A percentile compares a stretch with the other conserved stretches of the same genome.
phyloP scores from a whole-genome alignment of 2,797 vertebrate species.

The Tenualosa ilisha region DNA sequence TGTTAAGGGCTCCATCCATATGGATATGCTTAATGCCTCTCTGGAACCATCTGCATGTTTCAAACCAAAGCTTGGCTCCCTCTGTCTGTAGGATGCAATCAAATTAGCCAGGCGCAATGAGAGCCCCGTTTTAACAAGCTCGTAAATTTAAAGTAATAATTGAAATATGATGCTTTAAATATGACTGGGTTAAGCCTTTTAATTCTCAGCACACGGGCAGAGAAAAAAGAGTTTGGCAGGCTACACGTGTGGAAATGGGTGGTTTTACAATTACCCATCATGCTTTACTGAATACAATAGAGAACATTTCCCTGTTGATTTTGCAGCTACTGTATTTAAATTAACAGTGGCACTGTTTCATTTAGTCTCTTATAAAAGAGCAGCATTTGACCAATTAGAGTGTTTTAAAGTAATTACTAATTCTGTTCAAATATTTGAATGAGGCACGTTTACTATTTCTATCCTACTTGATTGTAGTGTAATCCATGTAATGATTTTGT shows the following conservation, averaged over 20 bases:
- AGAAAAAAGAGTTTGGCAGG: constrained; percentile 27
- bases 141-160: constrained; percentile 57
- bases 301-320: background rate
- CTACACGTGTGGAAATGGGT: constrained; percentile 24
- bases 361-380: background rate
- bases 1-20: constrained; percentile 55
- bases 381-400: background rate
- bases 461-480: background rate
- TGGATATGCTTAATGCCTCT: constrained; percentile 55
- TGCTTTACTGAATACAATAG: background rate
- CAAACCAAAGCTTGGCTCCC: constrained; percentile 53
- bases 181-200: constrained; percentile 50
- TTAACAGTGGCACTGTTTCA: background rate
- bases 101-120: constrained; percentile 54
- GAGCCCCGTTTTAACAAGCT: constrained; percentile 56
- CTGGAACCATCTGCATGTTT: constrained; percentile 57
- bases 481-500: background rate
- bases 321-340: background rate
- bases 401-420: constrained; percentile 10
- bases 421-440: background rate
- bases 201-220: constrained; percentile 34
- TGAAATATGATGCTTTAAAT: constrained; percentile 56
- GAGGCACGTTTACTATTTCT: background rate
- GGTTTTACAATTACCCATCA: constrained; percentile 6
- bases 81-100: constrained; percentile 55